These are phyloP conservation scores for Ecliptopera silaceata DNA, from an alignment of 2,888 invertebrate genomes.

Conservation along the genomic window DNA sequence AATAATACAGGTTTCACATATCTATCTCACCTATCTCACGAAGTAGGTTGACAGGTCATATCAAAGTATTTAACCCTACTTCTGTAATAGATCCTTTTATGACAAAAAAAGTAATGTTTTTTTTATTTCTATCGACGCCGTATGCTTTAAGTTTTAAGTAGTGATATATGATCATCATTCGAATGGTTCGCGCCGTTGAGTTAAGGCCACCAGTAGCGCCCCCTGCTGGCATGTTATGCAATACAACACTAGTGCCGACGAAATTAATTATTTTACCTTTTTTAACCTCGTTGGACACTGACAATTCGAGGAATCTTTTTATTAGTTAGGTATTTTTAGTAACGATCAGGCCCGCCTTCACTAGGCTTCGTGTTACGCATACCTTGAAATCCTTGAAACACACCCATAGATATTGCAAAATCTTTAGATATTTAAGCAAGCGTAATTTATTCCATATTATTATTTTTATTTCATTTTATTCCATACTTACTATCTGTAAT, in stretches of 20 bases:
- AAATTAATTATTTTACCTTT: slow-evolving; percentile 50
- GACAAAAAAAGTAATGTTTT: slow-evolving; percentile 58
- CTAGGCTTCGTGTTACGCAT: neutral
- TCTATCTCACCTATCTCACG: no score
- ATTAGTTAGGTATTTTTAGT: slow-evolving; percentile 7
- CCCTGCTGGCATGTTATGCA: slow-evolving; percentile 70
- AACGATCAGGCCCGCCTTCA: neutral
- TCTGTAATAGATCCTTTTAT: slow-evolving; percentile 49
- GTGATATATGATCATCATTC: slow-evolving; percentile 58
- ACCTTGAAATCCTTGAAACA: no score
- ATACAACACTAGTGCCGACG: slow-evolving; percentile 69
- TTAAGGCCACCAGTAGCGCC: slow-evolving; percentile 73
- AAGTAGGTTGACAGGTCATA: no score
- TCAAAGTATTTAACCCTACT: neutral
- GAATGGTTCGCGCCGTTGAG: slow-evolving; percentile 48
- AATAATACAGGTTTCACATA: no score
- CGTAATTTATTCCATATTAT: no score
- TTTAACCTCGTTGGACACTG: slow-evolving; percentile 38
- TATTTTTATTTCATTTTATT: no score
- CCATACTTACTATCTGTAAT: no score
- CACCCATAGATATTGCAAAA: no score
- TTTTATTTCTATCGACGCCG: slow-evolving; percentile 69
- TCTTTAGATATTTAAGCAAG: no score
- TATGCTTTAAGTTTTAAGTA: slow-evolving; percentile 66
- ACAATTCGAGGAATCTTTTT: slow-evolving; percentile 30